Base-by-base conservation (phyloP, 2,113 vertebrate species). In the Eubucco bourcierii region DNA sequence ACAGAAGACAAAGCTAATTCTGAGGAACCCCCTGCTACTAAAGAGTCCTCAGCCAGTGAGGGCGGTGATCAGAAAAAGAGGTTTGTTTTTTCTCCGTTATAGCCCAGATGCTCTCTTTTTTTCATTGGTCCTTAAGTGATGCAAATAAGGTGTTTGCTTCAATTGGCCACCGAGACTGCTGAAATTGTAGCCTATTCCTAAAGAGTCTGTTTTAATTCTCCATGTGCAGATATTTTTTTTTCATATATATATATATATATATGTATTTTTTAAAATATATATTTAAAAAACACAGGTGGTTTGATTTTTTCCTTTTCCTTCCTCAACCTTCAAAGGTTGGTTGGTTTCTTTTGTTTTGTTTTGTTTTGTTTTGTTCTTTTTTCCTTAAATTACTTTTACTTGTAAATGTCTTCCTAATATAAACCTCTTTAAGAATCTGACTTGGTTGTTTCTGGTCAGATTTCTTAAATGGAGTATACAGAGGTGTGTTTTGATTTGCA, bases 21-120 rank as follows among this genome's bases (percentile, higher is more conserved):
- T 84, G 98, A 98, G 97, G 98, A 98, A 95, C 96, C 98, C 97
- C 96, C 99, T 90, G 98, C 99, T 97, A 97, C 98, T 98, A 99
- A 98, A 99, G 99, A 98, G 98, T 98, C 99, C 98, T 99, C 98
- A 98, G 91, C 98, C 98, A 98, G 98, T 98, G 98, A 99, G 99
- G 99, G 98, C 97, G 98, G 97, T 99, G 99, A 99, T 99, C 99
- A 99, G 98, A 99, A 98, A 98, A 99, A 98, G 98, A 99, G 99
- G 99, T 99, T 99, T 99, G 99, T 99, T 98, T 98, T 98, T 99
- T 99, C 98, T 99, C 98, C 98, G 98, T 99, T 99, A 95, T 99
- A 99, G 98, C 99, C 98, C 97, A 99, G 98, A 99, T 98, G 98
- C 98, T 99, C 97, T 99, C 98, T 98, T 98, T 98, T 88, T 99